These are phyloP conservation scores for Adrianichthys oophorus DNA, from an alignment of 2,797 vertebrate species.

Conservation along the genomic window DNA sequence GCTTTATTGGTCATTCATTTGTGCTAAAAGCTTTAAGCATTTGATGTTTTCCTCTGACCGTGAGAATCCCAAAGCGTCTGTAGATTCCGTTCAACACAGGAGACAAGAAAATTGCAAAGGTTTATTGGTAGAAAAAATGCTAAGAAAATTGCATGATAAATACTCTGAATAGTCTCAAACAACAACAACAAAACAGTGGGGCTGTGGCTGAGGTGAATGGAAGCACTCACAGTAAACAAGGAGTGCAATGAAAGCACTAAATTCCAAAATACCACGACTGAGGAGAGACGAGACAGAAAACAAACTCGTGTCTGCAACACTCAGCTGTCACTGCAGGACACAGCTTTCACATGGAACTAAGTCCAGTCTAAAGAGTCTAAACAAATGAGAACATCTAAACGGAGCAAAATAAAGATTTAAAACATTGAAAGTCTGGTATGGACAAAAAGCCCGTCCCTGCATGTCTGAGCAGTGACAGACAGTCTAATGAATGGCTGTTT, in stretches of 20 bases:
- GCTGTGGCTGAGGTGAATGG: conserved; percentile 56
- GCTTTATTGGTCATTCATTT: neutral
- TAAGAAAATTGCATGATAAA: conserved; percentile 63
- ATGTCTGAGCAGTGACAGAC: too few relatives aligned
- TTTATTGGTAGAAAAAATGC: conserved; percentile 65
- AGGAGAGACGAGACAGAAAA: conserved; percentile 26
- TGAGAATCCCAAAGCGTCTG: conserved; percentile 4
- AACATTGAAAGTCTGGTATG: too few relatives aligned
- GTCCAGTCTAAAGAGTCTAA: too few relatives aligned
- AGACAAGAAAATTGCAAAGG: conserved; percentile 46
- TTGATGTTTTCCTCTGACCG: neutral
- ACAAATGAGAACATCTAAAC: too few relatives aligned
- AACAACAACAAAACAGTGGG: conserved; percentile 48
- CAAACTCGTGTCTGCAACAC: conserved; percentile 30
- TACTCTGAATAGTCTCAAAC: conserved; percentile 60
- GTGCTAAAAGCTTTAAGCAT: neutral
- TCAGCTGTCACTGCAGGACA: conserved; percentile 14
- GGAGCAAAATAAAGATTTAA: too few relatives aligned
- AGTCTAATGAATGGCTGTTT: too few relatives aligned
- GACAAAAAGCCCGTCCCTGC: too few relatives aligned
- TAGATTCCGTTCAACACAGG: conserved; percentile 5
- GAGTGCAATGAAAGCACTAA: conserved; percentile 29
- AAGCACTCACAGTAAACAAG: conserved; percentile 61
- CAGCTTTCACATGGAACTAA: too few relatives aligned
- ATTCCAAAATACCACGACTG: conserved; percentile 32